Evolutionary conservation across 1,140 invertebrate species (phyloP).

Genomic region (Calephelis virginiensis): DNA sequence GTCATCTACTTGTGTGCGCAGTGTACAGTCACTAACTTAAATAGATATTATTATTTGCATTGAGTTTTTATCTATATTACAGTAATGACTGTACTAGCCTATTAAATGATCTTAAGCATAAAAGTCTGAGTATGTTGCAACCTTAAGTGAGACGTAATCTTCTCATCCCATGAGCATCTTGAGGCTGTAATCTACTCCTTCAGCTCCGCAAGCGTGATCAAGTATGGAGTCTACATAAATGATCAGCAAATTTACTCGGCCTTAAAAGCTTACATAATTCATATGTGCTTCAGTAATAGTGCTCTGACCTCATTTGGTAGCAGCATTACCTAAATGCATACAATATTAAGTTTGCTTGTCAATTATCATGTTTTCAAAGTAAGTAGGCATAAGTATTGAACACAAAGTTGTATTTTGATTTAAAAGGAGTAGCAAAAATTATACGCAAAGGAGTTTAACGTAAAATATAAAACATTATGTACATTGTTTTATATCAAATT

Average conservation of each 20-base stretch:
- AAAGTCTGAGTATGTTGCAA: slow-evolving; percentile 11
- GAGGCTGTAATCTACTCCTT: slow-evolving; percentile 18
- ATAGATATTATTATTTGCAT: no score
- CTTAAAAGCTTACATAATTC: slow-evolving; percentile 55
- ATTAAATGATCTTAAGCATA: not conserved
- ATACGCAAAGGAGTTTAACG: no score
- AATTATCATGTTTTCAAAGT: not conserved
- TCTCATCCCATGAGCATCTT: slow-evolving; percentile 5
- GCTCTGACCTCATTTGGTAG: slow-evolving; percentile 44
- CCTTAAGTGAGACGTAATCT: slow-evolving; percentile 15
- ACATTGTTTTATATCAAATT: no score
- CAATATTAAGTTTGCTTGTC: not conserved
- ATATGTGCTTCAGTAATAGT: slow-evolving; percentile 35
- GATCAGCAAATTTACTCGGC: slow-evolving; percentile 48
- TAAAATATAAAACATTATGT: no score
- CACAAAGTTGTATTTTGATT: no score
- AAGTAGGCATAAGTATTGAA: no score
- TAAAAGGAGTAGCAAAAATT: no score
- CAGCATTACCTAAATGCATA: slow-evolving; percentile 26
- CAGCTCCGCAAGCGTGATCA: slow-evolving; percentile 40
- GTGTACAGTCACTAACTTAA: no score
- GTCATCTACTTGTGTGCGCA: no score
- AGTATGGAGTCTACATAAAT: slow-evolving; percentile 44
- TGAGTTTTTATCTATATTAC: no score
- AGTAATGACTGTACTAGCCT: no score